Evolutionary conservation across 64 coral and sea anemone species (phyloP).

Genomic region (Stichodactyla helianthus): DNA sequence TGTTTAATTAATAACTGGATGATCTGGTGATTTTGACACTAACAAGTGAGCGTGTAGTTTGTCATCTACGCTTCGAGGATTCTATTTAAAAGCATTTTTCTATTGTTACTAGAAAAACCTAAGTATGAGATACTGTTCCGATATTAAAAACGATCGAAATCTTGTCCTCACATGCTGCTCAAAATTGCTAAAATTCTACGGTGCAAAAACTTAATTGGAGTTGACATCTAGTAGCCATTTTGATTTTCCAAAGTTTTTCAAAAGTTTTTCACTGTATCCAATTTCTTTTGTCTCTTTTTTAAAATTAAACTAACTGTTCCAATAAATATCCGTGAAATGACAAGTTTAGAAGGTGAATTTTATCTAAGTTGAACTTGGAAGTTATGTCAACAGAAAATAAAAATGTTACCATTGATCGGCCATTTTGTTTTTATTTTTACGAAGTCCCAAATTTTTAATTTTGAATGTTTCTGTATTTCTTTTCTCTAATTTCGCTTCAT

Average conservation of each 20-base stretch:
- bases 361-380: not conserved
- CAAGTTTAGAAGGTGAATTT: not conserved
- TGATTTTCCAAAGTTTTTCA: not conserved
- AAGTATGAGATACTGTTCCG: not conserved
- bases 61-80: conserved; percentile 7
- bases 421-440: not conserved
- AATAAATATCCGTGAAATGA: not conserved
- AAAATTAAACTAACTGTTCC: not conserved
- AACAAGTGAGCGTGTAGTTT: not conserved
- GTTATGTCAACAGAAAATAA: not conserved
- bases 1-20: conserved; percentile 88
- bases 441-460: not conserved
- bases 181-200: not conserved
- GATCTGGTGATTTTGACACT: conserved; percentile 33
- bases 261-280: not conserved
- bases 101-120: conserved; percentile 2
- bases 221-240: not conserved
- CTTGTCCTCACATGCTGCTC: not conserved
- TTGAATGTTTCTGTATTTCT: not conserved
- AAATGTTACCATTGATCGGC: not conserved
- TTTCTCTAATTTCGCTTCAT: not conserved
- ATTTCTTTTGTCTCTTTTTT: not conserved
- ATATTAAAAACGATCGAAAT: not conserved
- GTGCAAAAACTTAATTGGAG: not conserved
- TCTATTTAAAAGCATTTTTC: not conserved